A percentile compares a stretch with the other conserved stretches of the same genome.
Conservation (phyloP, 2,113 vertebrate genomes). For the human (Homo sapiens) region DNA sequence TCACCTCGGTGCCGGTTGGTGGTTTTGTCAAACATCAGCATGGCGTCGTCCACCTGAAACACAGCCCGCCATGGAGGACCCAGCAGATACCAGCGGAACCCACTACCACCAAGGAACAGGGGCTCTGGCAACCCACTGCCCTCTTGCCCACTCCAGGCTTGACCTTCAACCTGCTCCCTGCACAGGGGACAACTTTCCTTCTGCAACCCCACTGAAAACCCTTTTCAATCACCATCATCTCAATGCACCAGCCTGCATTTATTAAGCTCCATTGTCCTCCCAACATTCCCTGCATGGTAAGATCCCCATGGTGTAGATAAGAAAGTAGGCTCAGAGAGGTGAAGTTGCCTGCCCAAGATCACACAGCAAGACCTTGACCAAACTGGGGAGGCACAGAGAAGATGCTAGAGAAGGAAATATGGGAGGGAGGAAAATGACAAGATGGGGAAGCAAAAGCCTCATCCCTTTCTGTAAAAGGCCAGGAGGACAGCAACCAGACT, state of each 20-base stretch:
- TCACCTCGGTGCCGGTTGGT: slow-evolving; percentile 99
- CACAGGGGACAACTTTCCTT: background rate
- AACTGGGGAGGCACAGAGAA: background rate
- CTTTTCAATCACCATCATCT: background rate
- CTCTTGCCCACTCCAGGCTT: background rate
- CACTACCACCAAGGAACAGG: background rate
- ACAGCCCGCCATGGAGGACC: slow-evolving; percentile 71
- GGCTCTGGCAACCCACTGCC: background rate
- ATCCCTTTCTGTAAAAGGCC: slow-evolving; percentile 44
- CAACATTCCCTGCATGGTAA: background rate
- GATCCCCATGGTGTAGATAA: background rate
- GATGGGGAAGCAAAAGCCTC: background rate
- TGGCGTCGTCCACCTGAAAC: slow-evolving; percentile 98
- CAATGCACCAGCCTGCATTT: background rate
- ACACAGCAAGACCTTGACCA: slow-evolving; percentile 33
- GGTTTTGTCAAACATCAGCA: slow-evolving; percentile 99
- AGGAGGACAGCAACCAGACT: slow-evolving; percentile 67
- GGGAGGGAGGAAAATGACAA: background rate
- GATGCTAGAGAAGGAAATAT: background rate
- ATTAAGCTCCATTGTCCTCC: background rate
- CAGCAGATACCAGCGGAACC: background rate
- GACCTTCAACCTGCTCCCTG: background rate
- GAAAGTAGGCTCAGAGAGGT: slow-evolving; percentile 42
- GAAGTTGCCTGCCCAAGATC: background rate
- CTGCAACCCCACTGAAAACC: background rate